phyloP scores from a whole-genome alignment of 2,888 invertebrate species.

The Drosophila suboccidentalis region DNA sequence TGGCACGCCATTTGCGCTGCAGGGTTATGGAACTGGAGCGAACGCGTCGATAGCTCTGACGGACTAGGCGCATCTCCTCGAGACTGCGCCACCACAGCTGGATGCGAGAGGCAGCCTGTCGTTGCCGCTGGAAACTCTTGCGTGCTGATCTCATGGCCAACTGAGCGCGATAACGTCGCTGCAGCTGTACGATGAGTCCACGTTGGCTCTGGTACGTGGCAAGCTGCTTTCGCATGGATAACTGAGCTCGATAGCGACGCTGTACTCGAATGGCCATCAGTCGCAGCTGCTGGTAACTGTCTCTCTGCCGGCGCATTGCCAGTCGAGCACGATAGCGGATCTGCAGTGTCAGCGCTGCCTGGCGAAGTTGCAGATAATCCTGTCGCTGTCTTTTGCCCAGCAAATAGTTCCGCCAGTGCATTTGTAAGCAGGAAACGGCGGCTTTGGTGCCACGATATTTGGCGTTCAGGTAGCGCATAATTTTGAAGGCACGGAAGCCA shows the following conservation, averaged over 20 bases:
- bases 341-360: slow-evolving; percentile 49
- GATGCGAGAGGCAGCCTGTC: slow-evolving; percentile 57
- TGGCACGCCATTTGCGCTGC: slow-evolving; percentile 82
- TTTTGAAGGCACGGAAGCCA: slow-evolving; percentile 69
- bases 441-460: slow-evolving; percentile 74
- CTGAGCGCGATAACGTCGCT: slow-evolving; percentile 81
- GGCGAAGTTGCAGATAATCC: slow-evolving; percentile 26
- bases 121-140: slow-evolving; percentile 52
- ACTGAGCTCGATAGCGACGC: slow-evolving; percentile 58
- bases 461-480: slow-evolving; percentile 80
- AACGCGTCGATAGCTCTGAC: slow-evolving; percentile 42
- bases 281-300: slow-evolving; percentile 65
- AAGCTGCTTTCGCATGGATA: slow-evolving; percentile 62
- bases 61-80: slow-evolving; percentile 38
- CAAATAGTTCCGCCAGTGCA: slow-evolving; percentile 80
- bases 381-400: slow-evolving; percentile 49
- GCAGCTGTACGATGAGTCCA: slow-evolving; percentile 71
- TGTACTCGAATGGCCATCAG: slow-evolving; percentile 76
- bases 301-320: slow-evolving; percentile 74
- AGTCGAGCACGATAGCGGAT: slow-evolving; percentile 58
- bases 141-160: slow-evolving; percentile 65
- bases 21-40: slow-evolving; percentile 56
- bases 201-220: slow-evolving; percentile 54
- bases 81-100: slow-evolving; percentile 76
- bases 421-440: slow-evolving; percentile 84